Base-by-base conservation (phyloP, 1,140 invertebrate species). In the Drosophila carrolli region DNA sequence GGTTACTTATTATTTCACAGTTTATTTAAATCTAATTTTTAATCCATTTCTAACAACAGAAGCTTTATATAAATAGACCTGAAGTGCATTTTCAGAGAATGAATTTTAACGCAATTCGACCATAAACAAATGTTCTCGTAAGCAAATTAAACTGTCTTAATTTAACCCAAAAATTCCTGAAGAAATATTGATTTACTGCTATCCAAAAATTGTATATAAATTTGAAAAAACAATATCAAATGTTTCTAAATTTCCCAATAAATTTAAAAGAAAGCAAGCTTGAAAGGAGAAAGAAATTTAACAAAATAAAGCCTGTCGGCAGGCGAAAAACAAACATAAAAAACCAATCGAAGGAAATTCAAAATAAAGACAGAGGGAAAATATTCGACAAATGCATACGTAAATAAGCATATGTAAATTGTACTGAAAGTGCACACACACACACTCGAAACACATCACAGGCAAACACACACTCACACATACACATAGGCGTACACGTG, bases 361-460 rank as follows among this genome's bases (percentile, higher is more conserved):
- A 47, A 44, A 53, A 16, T 35, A 13, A 35, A 37, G 5, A 57
- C 32, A 27, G 13, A 46, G 41, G 32, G 14, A 60, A 60, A 38
- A 68, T 56, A 72, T 56, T 78, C 55, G 60, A 38, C 16, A 44
- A 62, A 77, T 78, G 41, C 73, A 77, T 77, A 78, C 62, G 75
- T 77, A 77, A 78, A 62, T 62, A 58, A 50, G 53, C 53, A 82
- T 53, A 55, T 60, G 72, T 68, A 77, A 83, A 65, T 60, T 71
- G 73, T 62, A 67, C 50, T 47, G 35, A 62, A 61, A 73, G 61
- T 59, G 62, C 77, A 56, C 48, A 53, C 10, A 44, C 67, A 57
- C 47, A 60, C 56, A 53, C n/a, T 27, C n/a, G 59, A 60, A 5
- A 53, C 32, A 53, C 37, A 55, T 35, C 48, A 53, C 77, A 47